Base-by-base conservation (phyloP, 2,888 invertebrate species). In the Lycocerus yunnanus region DNA sequence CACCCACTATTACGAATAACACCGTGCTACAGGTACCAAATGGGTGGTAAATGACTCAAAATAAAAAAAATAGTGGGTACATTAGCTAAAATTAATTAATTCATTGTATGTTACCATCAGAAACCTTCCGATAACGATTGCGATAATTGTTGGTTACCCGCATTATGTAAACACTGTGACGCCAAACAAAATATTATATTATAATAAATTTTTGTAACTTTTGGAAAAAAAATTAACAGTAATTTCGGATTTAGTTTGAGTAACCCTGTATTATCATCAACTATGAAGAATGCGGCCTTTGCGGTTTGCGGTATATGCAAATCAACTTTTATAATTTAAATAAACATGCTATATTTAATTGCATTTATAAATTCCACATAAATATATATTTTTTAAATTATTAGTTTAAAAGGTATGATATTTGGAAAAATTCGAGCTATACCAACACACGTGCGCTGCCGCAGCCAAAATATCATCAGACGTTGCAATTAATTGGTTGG, bases 1-100 rank as follows among this genome's bases (percentile, higher is more conserved):
- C 70, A 68, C 68, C 65, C 67, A 72, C 65, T 70, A 75, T 73
- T 70, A 73, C 68, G 75, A 71, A 75, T 70, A 75, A 71, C 27
- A 43, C 20, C 66, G 72, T 75, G 68, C 73, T 70, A 72, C 69
- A 69, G 67, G 14, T n/a, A n/a, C 27, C 27, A 27, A 27, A 27
- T 13, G 13, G 27, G 27, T 27, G 11, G 27, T 10, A n/a, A n/a
- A n/a, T 11, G 27, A 27, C 11, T 43, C n/a, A 6, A 43, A 43
- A 13, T 3, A 27, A 27, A 5, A 21, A 13, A n/a, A n/a, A n/a
- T 13, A 3, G 13, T 1, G 3, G 13, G 13, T 27, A 11, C 27
- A 13, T 3, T 13, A n/a, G 27, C 5, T 5, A 27, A 27, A 27
- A 27, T 5, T 24, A 27, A 27, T 27, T 43, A n/a, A 43, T 43